Conservation (phyloP, 2,113 vertebrate species). For the Osmerus mordax region DNA sequence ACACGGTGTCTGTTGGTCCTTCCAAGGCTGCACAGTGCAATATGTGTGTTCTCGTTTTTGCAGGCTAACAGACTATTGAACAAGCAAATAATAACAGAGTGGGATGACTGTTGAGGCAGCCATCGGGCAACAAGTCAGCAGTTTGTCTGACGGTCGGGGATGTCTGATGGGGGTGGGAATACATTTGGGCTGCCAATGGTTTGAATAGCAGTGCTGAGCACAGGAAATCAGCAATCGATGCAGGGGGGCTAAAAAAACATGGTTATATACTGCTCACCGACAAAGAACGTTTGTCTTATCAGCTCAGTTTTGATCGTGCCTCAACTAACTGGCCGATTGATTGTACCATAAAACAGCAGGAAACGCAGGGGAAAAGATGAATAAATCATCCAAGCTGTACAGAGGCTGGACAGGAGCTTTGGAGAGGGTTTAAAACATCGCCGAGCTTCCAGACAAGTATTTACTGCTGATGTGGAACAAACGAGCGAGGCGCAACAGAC, state of each 20-base stretch:
- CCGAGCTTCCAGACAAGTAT: slow-evolving; percentile 12
- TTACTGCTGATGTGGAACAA: slow-evolving; percentile 43
- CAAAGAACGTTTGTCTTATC: slow-evolving; percentile 49
- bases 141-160: slow-evolving; percentile 26
- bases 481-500: slow-evolving; percentile 9
- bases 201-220: slow-evolving; percentile 59
- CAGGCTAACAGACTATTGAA: neutral
- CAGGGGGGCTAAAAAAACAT: slow-evolving; percentile 40
- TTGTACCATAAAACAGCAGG: slow-evolving; percentile 36
- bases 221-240: slow-evolving; percentile 55
- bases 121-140: slow-evolving; percentile 41
- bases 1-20: slow-evolving; percentile 36
- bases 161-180: slow-evolving; percentile 37
- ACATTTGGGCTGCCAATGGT: slow-evolving; percentile 50
- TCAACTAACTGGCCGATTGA: slow-evolving; percentile 50
- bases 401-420: slow-evolving; percentile 35
- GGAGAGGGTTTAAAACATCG: slow-evolving; percentile 37
- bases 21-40: slow-evolving; percentile 18
- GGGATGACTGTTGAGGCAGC: slow-evolving; percentile 12
- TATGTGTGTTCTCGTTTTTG: neutral
- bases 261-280: slow-evolving; percentile 47
- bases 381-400: slow-evolving; percentile 52
- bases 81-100: neutral
- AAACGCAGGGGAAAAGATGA: slow-evolving; percentile 33
- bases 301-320: slow-evolving; percentile 51